Evolutionary conservation across 2,113 vertebrate species (phyloP).

Genomic region (Pterophyllum scalare): DNA sequence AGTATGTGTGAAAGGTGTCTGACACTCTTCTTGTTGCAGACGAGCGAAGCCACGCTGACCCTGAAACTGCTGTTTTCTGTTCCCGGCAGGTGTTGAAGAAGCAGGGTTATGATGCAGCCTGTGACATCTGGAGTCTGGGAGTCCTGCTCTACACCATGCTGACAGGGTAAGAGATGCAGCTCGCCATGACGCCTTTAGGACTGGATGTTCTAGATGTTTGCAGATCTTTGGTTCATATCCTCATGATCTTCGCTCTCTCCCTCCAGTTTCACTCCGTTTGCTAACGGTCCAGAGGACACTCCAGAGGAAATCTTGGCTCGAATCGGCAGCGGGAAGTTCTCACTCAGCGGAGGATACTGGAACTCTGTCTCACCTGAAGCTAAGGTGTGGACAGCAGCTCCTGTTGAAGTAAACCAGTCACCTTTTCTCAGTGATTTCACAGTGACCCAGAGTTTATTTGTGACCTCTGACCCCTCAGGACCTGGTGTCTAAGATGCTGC

Average conservation of each 20-base stretch:
- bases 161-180: constrained; percentile 68
- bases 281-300: constrained; percentile 95
- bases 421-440: background rate
- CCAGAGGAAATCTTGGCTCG: constrained; percentile 94
- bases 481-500: constrained; percentile 95
- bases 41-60: accelerated
- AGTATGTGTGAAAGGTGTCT: background rate
- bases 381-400: constrained; percentile 81
- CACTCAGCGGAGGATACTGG: constrained; percentile 94
- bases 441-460: background rate
- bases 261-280: constrained; percentile 92
- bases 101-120: constrained; percentile 84
- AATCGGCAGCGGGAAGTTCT: constrained; percentile 95
- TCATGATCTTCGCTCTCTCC: background rate
- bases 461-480: constrained; percentile 80
- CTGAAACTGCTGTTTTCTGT: background rate
- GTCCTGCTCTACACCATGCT: constrained; percentile 85
- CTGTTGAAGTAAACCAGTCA: background rate
- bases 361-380: constrained; percentile 92
- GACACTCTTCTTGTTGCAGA: background rate
- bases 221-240: background rate
- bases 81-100: constrained; percentile 80
- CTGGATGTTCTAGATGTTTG: accelerated
- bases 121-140: constrained; percentile 85
- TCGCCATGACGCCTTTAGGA: background rate